Conservation (phyloP, 2,797 vertebrate species). For the Bufotes viridis region DNA sequence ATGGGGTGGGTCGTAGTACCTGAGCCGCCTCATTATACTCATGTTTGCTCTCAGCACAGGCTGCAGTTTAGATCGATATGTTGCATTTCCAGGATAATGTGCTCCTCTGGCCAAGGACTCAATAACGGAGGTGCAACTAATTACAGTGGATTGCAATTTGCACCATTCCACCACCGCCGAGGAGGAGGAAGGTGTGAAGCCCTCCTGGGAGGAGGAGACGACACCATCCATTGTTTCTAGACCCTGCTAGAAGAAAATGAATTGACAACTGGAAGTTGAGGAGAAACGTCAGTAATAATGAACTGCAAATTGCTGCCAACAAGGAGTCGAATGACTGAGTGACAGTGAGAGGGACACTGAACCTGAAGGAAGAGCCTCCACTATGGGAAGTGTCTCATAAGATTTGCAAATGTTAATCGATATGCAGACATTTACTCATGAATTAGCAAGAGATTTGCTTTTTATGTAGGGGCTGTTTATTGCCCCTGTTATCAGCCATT, state of each 20-base stretch:
- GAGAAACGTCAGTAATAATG: constrained; percentile 1
- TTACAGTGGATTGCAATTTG: constrained; percentile 10
- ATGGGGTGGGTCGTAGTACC: not conserved
- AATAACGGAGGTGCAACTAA: not conserved
- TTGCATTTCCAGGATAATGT: constrained; percentile 21
- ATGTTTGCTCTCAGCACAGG: not conserved
- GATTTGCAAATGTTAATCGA: not conserved
- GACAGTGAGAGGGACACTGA: not conserved
- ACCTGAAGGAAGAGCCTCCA: not conserved
- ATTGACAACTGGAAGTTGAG: not conserved
- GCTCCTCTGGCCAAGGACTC: not conserved
- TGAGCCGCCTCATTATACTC: not conserved
- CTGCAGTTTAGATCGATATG: constrained; percentile 4
- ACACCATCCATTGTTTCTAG: not conserved
- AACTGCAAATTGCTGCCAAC: not conserved
- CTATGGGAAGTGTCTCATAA: not conserved
- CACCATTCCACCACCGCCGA: not conserved
- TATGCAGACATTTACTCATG: no score
- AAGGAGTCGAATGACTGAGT: not conserved
- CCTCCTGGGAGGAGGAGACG: not conserved
- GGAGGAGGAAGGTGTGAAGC: not conserved
- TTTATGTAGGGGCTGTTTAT: not conserved
- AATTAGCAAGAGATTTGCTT: not conserved
- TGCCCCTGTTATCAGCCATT: not conserved
- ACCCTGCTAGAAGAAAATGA: constrained; percentile 14